Evolutionary conservation across 2,797 vertebrate genomes (phyloP), one percentile per base, ranked within the genome.

Genomic region (Xyrichtys novacula): DNA sequence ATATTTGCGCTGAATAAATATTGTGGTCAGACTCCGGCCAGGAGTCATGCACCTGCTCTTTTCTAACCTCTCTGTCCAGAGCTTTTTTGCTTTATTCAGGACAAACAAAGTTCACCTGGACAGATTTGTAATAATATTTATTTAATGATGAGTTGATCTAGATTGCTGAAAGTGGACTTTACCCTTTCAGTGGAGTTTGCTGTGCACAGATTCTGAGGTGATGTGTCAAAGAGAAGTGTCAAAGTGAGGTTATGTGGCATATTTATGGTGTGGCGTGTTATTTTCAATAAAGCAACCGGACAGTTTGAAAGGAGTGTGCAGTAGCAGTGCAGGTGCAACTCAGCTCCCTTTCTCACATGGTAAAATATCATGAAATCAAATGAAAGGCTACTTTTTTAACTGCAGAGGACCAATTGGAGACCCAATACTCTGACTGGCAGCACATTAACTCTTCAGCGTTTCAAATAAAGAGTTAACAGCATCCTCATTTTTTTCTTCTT

Each of bases 1-100:
- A 65, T 71, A 39, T 78, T 80, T 84, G 38, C 58, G 43, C 40
- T 65, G 54, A 70, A 62, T 76, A 60, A 68, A 75, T 65, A 50
- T 36, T 26, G 47, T 8, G 47, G 43, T 60, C 26, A 8, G 10
- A 8, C 22, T 56, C 46, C 65, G 44, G 68, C 63, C 78, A 61
- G 49, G 55, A 68, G 59, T 57, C 50, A 0, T 12, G 66, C 77
- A 78, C 82, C 82, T 84, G 82, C 54, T 53, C 58, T 14, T 10
- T 49, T 31, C 42, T 67, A 34, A 56, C 28, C 32, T 34, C 32
- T 34, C 32, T 12, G 32, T 14, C 42, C 48, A 42, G 40, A 9
- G 34, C 26, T 34, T 6, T 34, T 6, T 10, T 17, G 28, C 32
- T 63, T 59, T 34, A 66, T 56, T 53, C 19, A n/a, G 43, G 49